Evolutionary conservation across 2,797 vertebrate species (phyloP).

Genomic region (Clarias laeviceps): DNA sequence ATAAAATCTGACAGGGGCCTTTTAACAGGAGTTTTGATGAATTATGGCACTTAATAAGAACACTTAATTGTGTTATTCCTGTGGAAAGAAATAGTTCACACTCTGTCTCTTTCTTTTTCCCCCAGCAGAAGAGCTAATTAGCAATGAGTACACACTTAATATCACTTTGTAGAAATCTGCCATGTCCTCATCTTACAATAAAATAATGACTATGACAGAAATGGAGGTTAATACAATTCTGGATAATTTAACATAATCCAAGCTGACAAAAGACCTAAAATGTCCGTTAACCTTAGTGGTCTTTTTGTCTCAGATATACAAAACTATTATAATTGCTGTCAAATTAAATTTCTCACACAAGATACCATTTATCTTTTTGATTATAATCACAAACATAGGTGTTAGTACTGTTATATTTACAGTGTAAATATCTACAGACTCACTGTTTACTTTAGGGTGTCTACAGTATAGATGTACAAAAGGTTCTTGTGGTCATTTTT

Average conservation of each 20-base stretch:
- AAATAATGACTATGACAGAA: conserved; percentile 38
- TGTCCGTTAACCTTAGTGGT: not conserved
- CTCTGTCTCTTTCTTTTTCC: not conserved
- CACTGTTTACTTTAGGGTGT: not conserved
- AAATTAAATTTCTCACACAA: not conserved
- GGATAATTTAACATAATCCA: not conserved
- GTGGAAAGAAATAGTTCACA: conserved; percentile 47
- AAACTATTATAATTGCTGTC: not conserved
- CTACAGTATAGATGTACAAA: not conserved
- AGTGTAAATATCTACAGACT: not conserved
- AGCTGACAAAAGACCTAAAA: not conserved
- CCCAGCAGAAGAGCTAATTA: conserved; percentile 52
- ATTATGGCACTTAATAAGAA: conserved; percentile 23
- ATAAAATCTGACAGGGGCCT: conserved; percentile 46
- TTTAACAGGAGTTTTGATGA: conserved; percentile 47
- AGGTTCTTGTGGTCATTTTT: not conserved
- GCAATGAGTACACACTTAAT: conserved; percentile 35
- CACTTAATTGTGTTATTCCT: conserved; percentile 56
- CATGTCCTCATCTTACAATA: conserved; percentile 21
- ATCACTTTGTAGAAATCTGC: conserved; percentile 55
- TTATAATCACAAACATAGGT: not conserved
- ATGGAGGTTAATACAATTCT: conserved; percentile 17
- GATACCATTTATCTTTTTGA: not conserved
- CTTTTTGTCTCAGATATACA: not conserved
- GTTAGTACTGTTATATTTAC: not conserved